Evolutionary conservation across 64 coral and sea anemone genomes (phyloP), one percentile per base, ranked within the genome.

Genomic region (Actinia equina): DNA sequence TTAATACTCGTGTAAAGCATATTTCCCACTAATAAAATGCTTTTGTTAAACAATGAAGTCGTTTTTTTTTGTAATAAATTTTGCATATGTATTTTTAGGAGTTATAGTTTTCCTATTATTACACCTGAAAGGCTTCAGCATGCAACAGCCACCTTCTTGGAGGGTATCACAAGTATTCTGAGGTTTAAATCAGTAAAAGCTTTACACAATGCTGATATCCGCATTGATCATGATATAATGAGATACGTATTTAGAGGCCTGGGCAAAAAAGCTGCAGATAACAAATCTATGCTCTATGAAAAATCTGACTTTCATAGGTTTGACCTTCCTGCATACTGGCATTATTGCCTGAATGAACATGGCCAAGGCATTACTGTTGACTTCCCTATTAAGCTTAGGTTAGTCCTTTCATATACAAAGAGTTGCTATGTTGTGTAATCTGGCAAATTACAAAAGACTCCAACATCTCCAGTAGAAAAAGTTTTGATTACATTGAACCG

Each of bases 291-390:
- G 82, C 54, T 83, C 10, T 83, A 83, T 83, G 82, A 53, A 18
- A 83, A 53, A 83, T 83, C 82, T 83, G 82, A 83, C 54, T 83
- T 83, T 27, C 6, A 83, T 54, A 83, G 77, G 2, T 83, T 55
- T 20, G 18, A 18, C 82, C 82, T 83, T 83, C 82, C 82, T 10
- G 42, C 11, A 27, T 83, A 83, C 23, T 83, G 82, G 26, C 8
- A 83, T 83, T 83, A 83, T 27, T 83, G 82, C 49, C 82, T 83
- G 49, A 20, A 83, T 83, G 82, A 83, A 83, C 54, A 77, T 77
- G 74, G 82, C 17, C 44, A 52, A 83, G 54, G 82, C 22, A 83
- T 54, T 51, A 26, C 44, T 58, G 26, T 52, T 53, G 82, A 58
- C 18, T 83, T 83, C 54, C 49, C 82, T 13, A 83, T 83, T 20